These are phyloP conservation scores for Tetramorium alpestre DNA, from an alignment of 1,140 invertebrate species.

Conservation along the genomic window DNA sequence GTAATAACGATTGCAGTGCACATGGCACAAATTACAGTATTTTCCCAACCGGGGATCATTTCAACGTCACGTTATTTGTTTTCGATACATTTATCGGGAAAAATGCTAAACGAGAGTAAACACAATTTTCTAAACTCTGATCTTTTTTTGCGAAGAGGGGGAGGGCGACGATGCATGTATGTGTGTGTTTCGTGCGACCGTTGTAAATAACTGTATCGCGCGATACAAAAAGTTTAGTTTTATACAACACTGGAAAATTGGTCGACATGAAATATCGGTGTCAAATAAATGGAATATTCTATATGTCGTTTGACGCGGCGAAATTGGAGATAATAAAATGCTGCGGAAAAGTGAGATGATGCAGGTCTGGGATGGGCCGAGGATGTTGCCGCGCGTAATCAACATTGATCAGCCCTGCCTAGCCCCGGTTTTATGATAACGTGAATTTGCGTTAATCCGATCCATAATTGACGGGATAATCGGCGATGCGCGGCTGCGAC, in stretches of 20 bases:
- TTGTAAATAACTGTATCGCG: constrained; percentile 47
- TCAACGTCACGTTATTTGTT: neutral
- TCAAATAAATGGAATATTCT: constrained; percentile 55
- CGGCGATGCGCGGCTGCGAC: neutral
- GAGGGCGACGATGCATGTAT: too few species aligned
- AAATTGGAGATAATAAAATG: constrained; percentile 54
- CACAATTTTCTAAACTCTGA: constrained; percentile 23
- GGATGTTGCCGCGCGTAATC: constrained; percentile 5
- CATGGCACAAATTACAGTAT: constrained; percentile 9
- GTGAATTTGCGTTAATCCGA: constrained; percentile 40
- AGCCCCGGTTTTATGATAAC: constrained; percentile 15
- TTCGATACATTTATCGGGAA: neutral
- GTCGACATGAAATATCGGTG: constrained; percentile 51
- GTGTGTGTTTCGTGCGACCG: neutral
- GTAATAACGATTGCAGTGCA: constrained; percentile 5
- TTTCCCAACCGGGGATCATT: neutral
- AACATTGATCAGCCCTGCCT: constrained; percentile 15
- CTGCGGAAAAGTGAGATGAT: neutral
- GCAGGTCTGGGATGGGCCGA: neutral
- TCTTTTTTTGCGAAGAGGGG: neutral
- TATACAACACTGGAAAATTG: constrained; percentile 41
- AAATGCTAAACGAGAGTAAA: neutral
- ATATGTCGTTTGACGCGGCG: constrained; percentile 33
- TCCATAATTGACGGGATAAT: constrained; percentile 41
- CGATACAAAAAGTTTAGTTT: constrained; percentile 47